Base-by-base conservation (phyloP, 1,140 invertebrate species). In the Nautilus pompilius region DNA sequence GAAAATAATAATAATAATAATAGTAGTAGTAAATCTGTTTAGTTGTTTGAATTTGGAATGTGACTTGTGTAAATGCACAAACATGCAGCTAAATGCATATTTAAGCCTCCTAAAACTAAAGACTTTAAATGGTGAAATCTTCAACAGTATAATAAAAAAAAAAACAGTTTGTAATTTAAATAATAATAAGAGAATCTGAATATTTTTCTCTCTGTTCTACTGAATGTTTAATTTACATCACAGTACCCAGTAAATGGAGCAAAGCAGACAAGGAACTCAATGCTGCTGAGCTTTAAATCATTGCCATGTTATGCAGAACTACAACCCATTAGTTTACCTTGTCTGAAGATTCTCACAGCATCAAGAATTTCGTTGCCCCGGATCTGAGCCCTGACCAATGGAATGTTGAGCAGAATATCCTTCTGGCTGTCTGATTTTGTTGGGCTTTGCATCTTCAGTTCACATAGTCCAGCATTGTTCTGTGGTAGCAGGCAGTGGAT, bases 291-390 rank as follows among this genome's bases (percentile, higher is more conserved):
- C 28, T 26, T 17, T 17, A 59, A 8, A 28, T 24, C n/a, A 13
- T 24, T 26, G 34, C 32, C 41, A 13, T 26, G n/a, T 41, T n/a
- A n/a, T n/a, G n/a, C n/a, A n/a, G n/a, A n/a, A 57, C 34, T 36
- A 29, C 24, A 15, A 60, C 57, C n/a, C 24, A 58, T 17, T 22
- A 24, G 34, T 65, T 69, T 68, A 84, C 85, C 94, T 83, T 95
- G 91, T 75, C 96, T 95, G 84, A 94, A 90, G 49, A 97, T 85
- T 24, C 95, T 87, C 13, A 95, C 89, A 20, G 92, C 90, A 71
- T 96, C 91, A 48, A 97, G 84, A 26, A 98, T 88, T 85, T 97
- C 92, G 67, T 90, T 90, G 24, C 94, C 93, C 72, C 94, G 88
- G 68, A 98, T 87, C 90, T 96, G 84, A 62, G 91, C 91, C 69